phyloP scores from a whole-genome alignment of 2,888 invertebrate genomes.

The Amphipoea lucens region DNA sequence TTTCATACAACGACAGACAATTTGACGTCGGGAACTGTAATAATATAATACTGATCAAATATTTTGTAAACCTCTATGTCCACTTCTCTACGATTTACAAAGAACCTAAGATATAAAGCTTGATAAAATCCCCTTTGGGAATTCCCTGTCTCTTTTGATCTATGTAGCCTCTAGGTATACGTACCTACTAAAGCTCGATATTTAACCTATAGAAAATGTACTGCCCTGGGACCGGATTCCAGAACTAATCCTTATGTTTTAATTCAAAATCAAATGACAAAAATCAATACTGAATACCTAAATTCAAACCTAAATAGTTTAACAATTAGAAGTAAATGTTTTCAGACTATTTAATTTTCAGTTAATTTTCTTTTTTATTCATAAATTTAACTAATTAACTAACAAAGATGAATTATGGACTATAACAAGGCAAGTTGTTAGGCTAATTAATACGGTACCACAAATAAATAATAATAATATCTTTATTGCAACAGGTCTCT shows the following conservation, averaged over 20 bases:
- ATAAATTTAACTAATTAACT: neutral
- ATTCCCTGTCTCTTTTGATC: constrained; percentile 10
- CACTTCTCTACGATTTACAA: constrained; percentile 17
- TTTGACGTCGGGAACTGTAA: neutral
- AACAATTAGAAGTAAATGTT: neutral
- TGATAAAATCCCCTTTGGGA: constrained; percentile 13
- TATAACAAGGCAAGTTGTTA: neutral
- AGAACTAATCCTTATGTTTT: constrained; percentile 8
- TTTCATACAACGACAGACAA: neutral
- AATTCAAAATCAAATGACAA: neutral
- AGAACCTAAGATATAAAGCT: constrained; percentile 26
- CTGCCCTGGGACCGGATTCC: neutral
- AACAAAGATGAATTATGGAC: neutral
- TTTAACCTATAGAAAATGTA: neutral
- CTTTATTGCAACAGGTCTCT: too few species aligned
- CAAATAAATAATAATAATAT: neutral
- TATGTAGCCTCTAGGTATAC: neutral
- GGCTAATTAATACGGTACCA: neutral
- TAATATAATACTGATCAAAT: neutral
- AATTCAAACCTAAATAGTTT: neutral
- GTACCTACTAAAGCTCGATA: constrained; percentile 4
- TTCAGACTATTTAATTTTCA: neutral
- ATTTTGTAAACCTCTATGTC: neutral
- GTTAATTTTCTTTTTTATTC: neutral
- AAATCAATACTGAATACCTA: neutral